A percentile compares a stretch with the other conserved stretches of the same genome.
Evolutionary conservation across 2,888 invertebrate genomes (phyloP).

Genomic region (Lasioglossum figueresi): DNA sequence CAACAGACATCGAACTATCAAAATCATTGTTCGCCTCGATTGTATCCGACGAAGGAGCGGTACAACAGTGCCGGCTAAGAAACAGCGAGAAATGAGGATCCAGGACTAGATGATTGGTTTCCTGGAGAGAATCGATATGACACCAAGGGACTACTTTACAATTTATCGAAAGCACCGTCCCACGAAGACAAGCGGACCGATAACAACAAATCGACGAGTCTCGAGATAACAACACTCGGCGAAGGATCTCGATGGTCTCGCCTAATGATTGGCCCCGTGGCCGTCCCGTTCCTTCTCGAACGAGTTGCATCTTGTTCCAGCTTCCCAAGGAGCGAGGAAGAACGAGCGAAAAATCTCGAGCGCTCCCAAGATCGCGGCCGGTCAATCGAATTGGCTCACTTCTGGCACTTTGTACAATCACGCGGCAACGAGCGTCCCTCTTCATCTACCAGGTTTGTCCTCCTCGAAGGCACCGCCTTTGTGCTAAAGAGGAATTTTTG

Average conservation of each 20-base stretch:
- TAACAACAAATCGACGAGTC: slow-evolving; percentile 55
- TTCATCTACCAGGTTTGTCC: slow-evolving; percentile 7
- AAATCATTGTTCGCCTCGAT: neutral
- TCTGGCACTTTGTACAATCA: slow-evolving; percentile 34
- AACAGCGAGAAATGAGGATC: slow-evolving; percentile 10
- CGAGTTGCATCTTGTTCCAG: slow-evolving; percentile 2
- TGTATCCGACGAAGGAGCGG: neutral
- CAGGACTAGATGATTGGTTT: slow-evolving; percentile 28
- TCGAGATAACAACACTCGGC: slow-evolving; percentile 55
- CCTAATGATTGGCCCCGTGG: slow-evolving; percentile 52
- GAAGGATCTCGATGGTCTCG: slow-evolving; percentile 27
- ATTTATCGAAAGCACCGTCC: slow-evolving; percentile 31
- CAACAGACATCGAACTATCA: neutral
- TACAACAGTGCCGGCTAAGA: neutral
- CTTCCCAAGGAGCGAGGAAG: slow-evolving; percentile 20
- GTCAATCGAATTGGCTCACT: slow-evolving; percentile 42
- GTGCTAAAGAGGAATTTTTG: slow-evolving; percentile 6
- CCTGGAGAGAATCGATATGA: slow-evolving; percentile 28
- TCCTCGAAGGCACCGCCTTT: neutral
- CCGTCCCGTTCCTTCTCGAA: slow-evolving; percentile 32
- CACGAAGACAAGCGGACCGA: slow-evolving; percentile 24
- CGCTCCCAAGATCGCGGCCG: slow-evolving; percentile 48
- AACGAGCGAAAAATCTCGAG: slow-evolving; percentile 20
- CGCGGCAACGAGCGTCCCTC: neutral
- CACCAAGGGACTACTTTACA: slow-evolving; percentile 18